Evolutionary conservation across 1,140 invertebrate species (phyloP).

Genomic region (Nautilus pompilius): DNA sequence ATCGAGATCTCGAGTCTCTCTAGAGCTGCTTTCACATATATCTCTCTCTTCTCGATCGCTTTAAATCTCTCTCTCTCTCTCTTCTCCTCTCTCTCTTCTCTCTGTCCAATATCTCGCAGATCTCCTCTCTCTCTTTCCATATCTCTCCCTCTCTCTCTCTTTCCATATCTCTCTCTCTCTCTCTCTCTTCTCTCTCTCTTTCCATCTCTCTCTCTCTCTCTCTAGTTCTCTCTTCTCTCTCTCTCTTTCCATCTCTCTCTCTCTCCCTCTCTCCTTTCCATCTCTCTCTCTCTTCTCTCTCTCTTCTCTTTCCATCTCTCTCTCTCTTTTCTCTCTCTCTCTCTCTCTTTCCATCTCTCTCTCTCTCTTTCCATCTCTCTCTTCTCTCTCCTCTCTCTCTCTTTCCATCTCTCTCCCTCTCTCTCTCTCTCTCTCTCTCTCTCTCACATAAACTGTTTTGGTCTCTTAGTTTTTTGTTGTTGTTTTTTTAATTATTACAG

Average conservation of each 20-base stretch:
- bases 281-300: neutral
- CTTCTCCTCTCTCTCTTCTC: no score
- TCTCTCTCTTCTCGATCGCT: no score
- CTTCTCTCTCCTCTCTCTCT: neutral
- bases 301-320: neutral
- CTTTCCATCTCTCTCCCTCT: neutral
- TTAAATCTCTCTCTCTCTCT: no score
- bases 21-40: no score
- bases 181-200: neutral
- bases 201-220: neutral
- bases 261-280: no score
- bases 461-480: no score
- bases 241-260: neutral
- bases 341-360: neutral
- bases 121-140: no score
- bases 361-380: no score
- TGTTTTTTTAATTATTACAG: conserved; percentile 24
- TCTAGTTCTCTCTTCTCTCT: neutral
- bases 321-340: neutral
- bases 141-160: no score
- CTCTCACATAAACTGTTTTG: neutral
- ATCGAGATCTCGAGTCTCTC: no score
- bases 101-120: no score
- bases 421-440: neutral
- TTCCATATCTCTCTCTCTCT: neutral